Evolutionary conservation across 2,113 vertebrate species (phyloP).

Genomic region (Notothenia rossii): DNA sequence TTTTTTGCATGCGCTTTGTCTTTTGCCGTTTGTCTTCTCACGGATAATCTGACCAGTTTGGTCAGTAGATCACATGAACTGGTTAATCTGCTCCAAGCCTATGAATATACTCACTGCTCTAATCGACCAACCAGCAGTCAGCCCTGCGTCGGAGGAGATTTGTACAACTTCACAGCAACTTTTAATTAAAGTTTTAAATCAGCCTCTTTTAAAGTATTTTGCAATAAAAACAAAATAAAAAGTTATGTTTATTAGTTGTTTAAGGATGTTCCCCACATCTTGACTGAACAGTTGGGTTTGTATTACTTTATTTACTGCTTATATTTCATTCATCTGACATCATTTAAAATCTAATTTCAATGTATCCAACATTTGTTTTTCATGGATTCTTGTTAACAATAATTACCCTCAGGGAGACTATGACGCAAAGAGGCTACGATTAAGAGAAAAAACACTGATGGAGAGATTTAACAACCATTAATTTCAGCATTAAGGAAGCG

Average conservation of each 20-base stretch:
- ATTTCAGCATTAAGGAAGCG: slow-evolving; percentile 59
- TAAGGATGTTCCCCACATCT: background rate
- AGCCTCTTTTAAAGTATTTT: background rate
- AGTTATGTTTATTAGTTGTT: background rate
- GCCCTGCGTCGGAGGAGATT: background rate
- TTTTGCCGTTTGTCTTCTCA: background rate
- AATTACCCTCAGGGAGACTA: slow-evolving; percentile 55
- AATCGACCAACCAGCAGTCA: slow-evolving; percentile 53
- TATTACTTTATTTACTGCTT: background rate
- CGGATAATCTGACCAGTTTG: slow-evolving; percentile 43
- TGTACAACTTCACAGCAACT: background rate
- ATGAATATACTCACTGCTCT: slow-evolving; percentile 56
- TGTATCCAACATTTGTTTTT: slow-evolving; percentile 27
- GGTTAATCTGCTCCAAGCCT: slow-evolving; percentile 72
- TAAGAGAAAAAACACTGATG: slow-evolving; percentile 14
- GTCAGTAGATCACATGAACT: slow-evolving; percentile 43
- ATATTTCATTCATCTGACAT: background rate
- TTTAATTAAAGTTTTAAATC: slow-evolving; percentile 50
- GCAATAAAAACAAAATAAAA: no score
- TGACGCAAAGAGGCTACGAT: slow-evolving; percentile 61
- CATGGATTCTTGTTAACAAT: slow-evolving; percentile 53
- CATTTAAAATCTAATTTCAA: slow-evolving; percentile 42
- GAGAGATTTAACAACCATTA: slow-evolving; percentile 66
- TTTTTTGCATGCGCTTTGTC: background rate
- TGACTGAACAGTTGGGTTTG: background rate